A percentile compares a stretch with the other conserved stretches of the same genome.
Evolutionary conservation across 2,113 vertebrate genomes (phyloP).

Genomic region (Rhadina sibilatrix): DNA sequence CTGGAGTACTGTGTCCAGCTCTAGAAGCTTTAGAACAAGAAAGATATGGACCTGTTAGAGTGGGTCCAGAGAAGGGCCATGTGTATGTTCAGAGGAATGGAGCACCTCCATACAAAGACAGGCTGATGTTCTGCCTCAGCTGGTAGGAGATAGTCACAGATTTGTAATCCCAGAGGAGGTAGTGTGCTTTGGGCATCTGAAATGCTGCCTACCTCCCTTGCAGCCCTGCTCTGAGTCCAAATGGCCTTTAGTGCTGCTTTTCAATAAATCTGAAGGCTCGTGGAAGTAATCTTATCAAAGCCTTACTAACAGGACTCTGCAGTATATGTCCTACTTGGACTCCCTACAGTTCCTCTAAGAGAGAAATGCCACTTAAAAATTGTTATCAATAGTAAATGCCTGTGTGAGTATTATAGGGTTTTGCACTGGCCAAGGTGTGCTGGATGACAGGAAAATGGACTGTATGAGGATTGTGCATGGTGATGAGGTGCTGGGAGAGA

Average conservation of each 20-base stretch:
- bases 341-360: not conserved
- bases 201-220: not conserved
- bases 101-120: not conserved
- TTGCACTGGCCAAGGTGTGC: not conserved
- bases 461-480: not conserved
- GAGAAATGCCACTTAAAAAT: not conserved
- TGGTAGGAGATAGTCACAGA: not conserved
- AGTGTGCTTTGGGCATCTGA: not conserved
- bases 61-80: not conserved
- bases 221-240: not conserved
- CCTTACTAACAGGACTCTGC: not conserved
- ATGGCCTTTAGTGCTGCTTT: not conserved
- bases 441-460: not conserved
- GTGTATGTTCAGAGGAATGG: not conserved
- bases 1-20: no score
- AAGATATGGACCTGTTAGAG: not conserved
- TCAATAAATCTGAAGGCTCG: rapidly evolving
- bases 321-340: not conserved
- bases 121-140: not conserved
- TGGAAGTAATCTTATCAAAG: not conserved
- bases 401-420: not conserved
- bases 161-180: not conserved
- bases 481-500: rapidly evolving
- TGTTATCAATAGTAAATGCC: not conserved
- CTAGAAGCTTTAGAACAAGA: not conserved